Evolutionary conservation across 2,113 vertebrate species (phyloP).

Genomic region (Dendrocopos noguchii): DNA sequence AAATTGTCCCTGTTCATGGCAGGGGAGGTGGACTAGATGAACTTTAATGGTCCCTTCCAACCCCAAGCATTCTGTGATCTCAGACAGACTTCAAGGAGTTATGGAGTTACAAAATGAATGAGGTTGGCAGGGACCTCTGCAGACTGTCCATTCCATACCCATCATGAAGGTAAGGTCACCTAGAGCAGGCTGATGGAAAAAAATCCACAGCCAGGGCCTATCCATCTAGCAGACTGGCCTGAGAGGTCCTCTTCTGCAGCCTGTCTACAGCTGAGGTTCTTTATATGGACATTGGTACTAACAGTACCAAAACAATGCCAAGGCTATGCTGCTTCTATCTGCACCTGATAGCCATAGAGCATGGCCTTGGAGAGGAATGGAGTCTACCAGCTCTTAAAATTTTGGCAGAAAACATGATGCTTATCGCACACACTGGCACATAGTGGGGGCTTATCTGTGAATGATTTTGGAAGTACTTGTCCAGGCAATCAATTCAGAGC

Average conservation of each 20-base stretch:
- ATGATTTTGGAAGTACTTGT: not conserved
- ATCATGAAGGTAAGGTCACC: not conserved
- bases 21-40: no score
- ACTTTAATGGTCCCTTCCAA: no score
- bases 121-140: not conserved
- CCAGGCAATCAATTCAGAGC: not conserved
- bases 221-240: not conserved
- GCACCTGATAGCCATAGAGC: not conserved
- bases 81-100: not conserved
- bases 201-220: not conserved
- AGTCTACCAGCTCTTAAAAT: not conserved
- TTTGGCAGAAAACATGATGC: not conserved
- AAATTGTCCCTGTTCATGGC: no score
- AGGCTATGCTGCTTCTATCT: not conserved
- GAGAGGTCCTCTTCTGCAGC: not conserved
- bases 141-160: not conserved
- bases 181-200: no score
- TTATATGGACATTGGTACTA: not conserved
- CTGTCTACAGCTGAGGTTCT: not conserved
- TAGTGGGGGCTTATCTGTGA: not conserved
- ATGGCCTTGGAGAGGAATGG: not conserved
- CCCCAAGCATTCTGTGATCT: not conserved
- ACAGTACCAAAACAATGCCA: not conserved
- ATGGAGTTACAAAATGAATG: accelerated
- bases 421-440: not conserved